Percentiles rank a stretch among this genome's conserved stretches.
phyloP scores from a whole-genome alignment of 2,888 invertebrate species.

The Seira ritae region DNA sequence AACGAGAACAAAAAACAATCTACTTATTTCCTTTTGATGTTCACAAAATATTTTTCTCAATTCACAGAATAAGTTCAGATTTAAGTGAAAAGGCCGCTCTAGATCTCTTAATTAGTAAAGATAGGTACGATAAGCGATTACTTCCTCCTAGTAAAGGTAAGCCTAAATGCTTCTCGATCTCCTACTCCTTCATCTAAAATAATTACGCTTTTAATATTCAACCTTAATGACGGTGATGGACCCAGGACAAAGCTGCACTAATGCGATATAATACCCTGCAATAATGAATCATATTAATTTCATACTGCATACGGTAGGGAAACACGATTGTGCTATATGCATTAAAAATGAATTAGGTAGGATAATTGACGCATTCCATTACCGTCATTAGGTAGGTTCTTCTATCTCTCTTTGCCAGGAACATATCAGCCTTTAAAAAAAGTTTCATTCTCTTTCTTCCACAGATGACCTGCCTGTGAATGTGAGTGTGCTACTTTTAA shows the following conservation, averaged over 20 bases:
- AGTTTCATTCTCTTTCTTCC: slow-evolving; percentile 76
- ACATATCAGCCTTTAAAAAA: too few species aligned
- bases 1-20: not conserved
- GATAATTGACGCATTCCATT: too few species aligned
- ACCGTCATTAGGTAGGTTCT: too few species aligned
- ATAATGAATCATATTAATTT: too few species aligned
- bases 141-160: slow-evolving; percentile 86
- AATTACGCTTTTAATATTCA: too few species aligned
- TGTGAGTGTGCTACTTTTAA: slow-evolving; percentile 94
- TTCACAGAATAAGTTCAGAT: slow-evolving; percentile 66
- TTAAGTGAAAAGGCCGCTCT: slow-evolving; percentile 77
- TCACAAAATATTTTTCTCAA: not conserved
- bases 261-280: too few species aligned
- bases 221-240: not conserved
- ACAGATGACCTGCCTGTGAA: slow-evolving; percentile 94
- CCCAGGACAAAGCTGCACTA: not conserved
- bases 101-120: slow-evolving; percentile 90
- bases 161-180: slow-evolving; percentile 47
- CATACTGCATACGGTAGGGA: too few species aligned
- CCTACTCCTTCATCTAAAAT: too few species aligned
- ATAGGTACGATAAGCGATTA: slow-evolving; percentile 94
- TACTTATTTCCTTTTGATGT: too few species aligned
- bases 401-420: too few species aligned
- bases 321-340: too few species aligned
- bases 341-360: too few species aligned